Evolutionary conservation across 2,888 invertebrate species (phyloP).

Genomic region (Ceratothoa steindachneri): DNA sequence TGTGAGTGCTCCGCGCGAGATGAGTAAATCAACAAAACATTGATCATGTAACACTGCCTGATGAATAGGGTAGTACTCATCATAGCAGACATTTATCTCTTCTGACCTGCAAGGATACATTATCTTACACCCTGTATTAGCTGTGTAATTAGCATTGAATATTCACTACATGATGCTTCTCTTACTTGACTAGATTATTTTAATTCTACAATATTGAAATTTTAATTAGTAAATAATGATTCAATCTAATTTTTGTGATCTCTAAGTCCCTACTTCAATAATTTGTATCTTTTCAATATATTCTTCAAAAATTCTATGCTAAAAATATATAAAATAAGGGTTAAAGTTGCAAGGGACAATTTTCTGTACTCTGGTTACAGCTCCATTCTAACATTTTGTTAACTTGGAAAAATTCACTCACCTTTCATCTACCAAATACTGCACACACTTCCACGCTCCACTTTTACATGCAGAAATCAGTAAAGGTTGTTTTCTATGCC

Average conservation of each 20-base stretch:
- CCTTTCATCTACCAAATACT: conserved; percentile 63
- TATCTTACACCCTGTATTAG: too few species aligned
- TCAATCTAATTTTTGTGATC: too few species aligned
- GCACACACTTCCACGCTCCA: conserved; percentile 68
- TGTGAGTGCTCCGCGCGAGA: conserved; percentile 65
- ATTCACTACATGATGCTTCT: not conserved
- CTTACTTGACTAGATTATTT: not conserved
- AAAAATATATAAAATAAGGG: too few species aligned
- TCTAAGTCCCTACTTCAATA: too few species aligned
- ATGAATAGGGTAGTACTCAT: conserved; percentile 74
- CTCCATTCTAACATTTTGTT: too few species aligned
- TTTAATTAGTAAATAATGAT: too few species aligned
- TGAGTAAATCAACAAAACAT: conserved; percentile 59
- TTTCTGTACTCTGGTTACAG: too few species aligned
- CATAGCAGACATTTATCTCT: conserved; percentile 67
- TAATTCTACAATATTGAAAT: not conserved
- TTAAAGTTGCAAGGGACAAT: too few species aligned
- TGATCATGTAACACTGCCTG: conserved; percentile 68
- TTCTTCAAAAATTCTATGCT: too few species aligned
- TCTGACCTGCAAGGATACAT: conserved; percentile 57
- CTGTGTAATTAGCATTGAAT: not conserved
- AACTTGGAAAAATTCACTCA: too few species aligned
- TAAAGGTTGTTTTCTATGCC: conserved; percentile 58
- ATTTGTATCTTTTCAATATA: too few species aligned
- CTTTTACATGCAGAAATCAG: conserved; percentile 67